Base-by-base conservation (phyloP, 2,888 invertebrate species). In the Tetheella fluctuosa region DNA sequence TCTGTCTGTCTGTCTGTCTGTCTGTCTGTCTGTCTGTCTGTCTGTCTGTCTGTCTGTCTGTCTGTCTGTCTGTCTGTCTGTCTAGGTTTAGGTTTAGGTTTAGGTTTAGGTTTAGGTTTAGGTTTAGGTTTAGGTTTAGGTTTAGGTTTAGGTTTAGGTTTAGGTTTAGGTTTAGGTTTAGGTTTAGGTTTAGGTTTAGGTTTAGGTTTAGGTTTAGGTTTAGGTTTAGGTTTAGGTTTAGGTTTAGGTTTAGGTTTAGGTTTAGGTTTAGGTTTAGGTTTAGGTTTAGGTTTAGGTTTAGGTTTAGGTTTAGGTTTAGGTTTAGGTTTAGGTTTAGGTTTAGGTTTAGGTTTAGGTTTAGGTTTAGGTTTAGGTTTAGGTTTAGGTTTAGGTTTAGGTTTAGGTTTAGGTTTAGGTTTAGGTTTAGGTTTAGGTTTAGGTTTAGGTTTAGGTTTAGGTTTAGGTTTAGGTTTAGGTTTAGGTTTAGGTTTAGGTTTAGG, bases 381-480 rank as follows among this genome's bases (percentile, higher is more conserved):
- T 30, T 62, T 62, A 59, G 59, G 59, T 62, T 62, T 52, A 57
- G 60, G 59, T 48, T 62, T 62, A 59, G 62, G 59, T 62, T 59
- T 55, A 56, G 61, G 25, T 25, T 25, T 25, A 25, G 25, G 25
- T 25, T 25, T 25, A 25, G 25, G 54, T 23, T 59, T 62, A 62
- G 57, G 59, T 62, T 59, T 54, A 48, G 59, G 59, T 57, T 57
- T 52, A 54, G 52, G 62, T 59, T 62, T 59, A 57, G 62, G 64
- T 64, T 64, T 59, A 61, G 64, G 25, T 25, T 64, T 64, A 60
- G 64, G 64, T 64, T 64, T 57, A 61, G 59, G 25, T 25, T 61
- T 64, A 54, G 64, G 64, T 64, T 64, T 60, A 62, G 64, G 25
- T 25, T 64, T 64, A 62, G 64, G 64, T 64, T 64, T 60, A 62